Evolutionary conservation across 1,140 invertebrate species (phyloP).

Genomic region (Paramacrobiotus metropolitanus): DNA sequence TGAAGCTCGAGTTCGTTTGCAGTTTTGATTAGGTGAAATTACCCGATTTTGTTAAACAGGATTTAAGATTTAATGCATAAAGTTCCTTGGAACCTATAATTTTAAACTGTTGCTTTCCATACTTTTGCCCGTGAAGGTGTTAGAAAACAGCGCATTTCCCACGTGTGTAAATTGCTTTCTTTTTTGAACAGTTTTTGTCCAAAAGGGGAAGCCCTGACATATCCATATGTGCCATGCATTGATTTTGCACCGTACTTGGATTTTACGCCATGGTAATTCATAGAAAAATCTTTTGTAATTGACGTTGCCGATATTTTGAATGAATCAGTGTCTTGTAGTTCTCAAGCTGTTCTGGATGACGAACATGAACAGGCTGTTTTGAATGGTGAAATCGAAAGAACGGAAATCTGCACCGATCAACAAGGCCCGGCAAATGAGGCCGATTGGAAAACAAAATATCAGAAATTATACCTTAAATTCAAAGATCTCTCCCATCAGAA

Average conservation of each 20-base stretch:
- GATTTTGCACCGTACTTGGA: constrained; percentile 1
- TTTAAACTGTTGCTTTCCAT: too few relatives aligned
- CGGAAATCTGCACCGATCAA: not conserved
- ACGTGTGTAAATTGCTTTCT: not conserved
- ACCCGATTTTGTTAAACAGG: too few relatives aligned
- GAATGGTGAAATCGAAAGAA: not conserved
- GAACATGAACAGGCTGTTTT: not conserved
- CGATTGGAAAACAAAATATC: not conserved
- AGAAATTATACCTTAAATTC: not conserved
- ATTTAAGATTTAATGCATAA: too few relatives aligned
- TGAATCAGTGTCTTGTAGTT: too few relatives aligned
- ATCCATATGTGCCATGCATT: not conserved
- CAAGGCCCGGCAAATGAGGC: not conserved
- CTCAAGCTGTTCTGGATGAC: not conserved
- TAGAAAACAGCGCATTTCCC: not conserved
- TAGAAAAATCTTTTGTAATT: not conserved
- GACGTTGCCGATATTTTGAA: not conserved
- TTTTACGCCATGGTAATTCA: not conserved
- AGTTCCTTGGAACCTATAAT: too few relatives aligned
- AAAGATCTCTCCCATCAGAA: not conserved
- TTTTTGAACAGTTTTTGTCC: not conserved
- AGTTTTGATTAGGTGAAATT: too few relatives aligned
- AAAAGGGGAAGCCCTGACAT: not conserved
- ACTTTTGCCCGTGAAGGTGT: too few relatives aligned
- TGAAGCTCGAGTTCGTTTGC: too few relatives aligned